Evolutionary conservation across 2,888 invertebrate species (phyloP).

Genomic region (Branchipolynoe longqiensis): DNA sequence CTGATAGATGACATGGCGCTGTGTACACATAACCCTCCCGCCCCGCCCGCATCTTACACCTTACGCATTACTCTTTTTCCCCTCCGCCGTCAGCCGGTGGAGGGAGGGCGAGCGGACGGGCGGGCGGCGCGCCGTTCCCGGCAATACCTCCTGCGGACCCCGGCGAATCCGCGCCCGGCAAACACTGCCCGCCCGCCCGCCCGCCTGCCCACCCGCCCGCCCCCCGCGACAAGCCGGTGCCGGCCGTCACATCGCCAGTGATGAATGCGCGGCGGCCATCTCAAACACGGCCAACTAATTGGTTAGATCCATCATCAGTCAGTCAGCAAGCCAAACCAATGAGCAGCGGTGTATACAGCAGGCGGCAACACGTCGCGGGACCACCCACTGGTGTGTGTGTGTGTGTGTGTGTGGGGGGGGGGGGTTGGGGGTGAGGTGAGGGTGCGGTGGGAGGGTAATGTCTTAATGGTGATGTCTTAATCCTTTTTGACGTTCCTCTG

Average conservation of each 20-base stretch:
- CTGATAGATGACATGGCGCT: conserved; percentile 31
- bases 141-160: neutral
- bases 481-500: too few species aligned
- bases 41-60: conserved; percentile 30
- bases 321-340: too few species aligned
- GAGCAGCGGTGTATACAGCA: neutral
- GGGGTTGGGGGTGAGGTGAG: neutral
- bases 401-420: too few species aligned
- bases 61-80: neutral
- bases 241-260: neutral
- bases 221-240: too few species aligned
- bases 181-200: neutral
- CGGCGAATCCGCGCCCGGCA: conserved; percentile 2
- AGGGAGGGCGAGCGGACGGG: too few species aligned
- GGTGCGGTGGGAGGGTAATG: neutral
- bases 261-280: neutral
- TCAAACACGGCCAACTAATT: conserved; percentile 36
- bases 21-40: conserved; percentile 45
- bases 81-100: neutral
- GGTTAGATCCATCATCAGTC: conserved; percentile 35
- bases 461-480: conserved; percentile 15
- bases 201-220: too few species aligned
- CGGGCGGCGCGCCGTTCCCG: too few species aligned
- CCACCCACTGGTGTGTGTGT: neutral
- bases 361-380: neutral